These are phyloP conservation scores for Campoletis raptor DNA, from an alignment of 2,888 invertebrate species.

Conservation along the genomic window DNA sequence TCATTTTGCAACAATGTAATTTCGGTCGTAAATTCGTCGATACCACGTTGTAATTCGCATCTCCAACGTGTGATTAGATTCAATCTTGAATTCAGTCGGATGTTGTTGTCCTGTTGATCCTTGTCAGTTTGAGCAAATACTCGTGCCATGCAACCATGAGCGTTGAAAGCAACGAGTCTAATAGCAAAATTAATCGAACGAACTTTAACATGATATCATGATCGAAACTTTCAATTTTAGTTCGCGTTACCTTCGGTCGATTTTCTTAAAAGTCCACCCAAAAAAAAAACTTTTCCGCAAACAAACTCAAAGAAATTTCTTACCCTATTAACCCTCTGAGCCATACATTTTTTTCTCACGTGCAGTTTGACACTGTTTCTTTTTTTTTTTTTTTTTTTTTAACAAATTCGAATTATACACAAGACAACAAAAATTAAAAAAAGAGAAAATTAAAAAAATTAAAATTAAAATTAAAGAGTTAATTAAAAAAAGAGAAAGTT, in stretches of 20 bases:
- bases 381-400: background rate
- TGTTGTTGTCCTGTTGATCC: constrained; percentile 89
- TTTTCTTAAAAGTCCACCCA: background rate
- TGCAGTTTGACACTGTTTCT: background rate
- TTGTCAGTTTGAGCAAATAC: constrained; percentile 89
- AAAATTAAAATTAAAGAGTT: no score
- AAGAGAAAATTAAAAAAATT: no score
- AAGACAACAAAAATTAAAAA: no score
- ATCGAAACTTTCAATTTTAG: background rate
- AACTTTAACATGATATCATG: background rate
- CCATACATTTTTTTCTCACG: no score
- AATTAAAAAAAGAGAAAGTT: no score
- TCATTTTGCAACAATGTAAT: constrained; percentile 89
- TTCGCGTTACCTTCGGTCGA: background rate
- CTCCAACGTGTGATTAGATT: constrained; percentile 91
- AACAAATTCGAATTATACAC: no score
- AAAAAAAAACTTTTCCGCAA: background rate
- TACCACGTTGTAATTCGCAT: constrained; percentile 89
- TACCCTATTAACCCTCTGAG: background rate
- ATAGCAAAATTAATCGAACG: background rate
- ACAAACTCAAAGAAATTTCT: background rate
- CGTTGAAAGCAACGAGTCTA: constrained; percentile 82
- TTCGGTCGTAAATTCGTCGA: constrained; percentile 89
- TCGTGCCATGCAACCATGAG: constrained; percentile 88
- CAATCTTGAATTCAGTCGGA: constrained; percentile 88